A percentile compares a stretch with the other conserved stretches of the same genome.
Evolutionary conservation across 2,113 vertebrate genomes (phyloP).

Genomic region (Rhineura floridana): DNA sequence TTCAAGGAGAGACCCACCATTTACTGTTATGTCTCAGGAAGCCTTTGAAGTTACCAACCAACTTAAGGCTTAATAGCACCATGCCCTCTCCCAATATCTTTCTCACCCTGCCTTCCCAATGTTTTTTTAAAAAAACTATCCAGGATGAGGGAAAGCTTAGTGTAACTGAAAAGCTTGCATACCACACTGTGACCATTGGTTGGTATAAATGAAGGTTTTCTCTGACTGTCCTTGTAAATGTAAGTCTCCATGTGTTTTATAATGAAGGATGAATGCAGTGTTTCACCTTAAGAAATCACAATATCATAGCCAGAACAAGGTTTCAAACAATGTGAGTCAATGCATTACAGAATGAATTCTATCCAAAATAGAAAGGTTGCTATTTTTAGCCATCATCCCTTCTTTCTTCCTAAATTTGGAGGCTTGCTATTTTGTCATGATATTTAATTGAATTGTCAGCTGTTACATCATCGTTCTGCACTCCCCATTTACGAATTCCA

Average conservation of each 20-base stretch:
- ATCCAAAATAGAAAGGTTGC: neutral
- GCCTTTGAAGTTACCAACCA: no score
- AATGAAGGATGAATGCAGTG: neutral
- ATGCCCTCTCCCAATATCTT: neutral
- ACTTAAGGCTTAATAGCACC: neutral
- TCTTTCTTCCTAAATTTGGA: constrained; percentile 37
- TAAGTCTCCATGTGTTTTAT: neutral
- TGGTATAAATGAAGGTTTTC: neutral
- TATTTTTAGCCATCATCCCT: constrained; percentile 5
- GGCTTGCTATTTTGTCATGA: constrained; percentile 38
- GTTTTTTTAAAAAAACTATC: neutral
- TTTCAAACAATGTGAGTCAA: neutral
- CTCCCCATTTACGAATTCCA: constrained; percentile 52
- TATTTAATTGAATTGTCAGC: constrained; percentile 43
- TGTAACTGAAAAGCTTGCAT: neutral
- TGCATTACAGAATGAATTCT: neutral
- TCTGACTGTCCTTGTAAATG: neutral
- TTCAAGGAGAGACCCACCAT: no score
- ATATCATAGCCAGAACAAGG: neutral
- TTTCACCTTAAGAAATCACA: neutral
- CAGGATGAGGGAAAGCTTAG: neutral
- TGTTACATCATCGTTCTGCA: constrained; percentile 47
- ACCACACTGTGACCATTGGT: no score
- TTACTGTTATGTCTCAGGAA: no score
- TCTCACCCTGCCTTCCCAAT: neutral